Evolutionary conservation across 2,113 vertebrate genomes (phyloP).

Genomic region (Agapornis roseicollis): DNA sequence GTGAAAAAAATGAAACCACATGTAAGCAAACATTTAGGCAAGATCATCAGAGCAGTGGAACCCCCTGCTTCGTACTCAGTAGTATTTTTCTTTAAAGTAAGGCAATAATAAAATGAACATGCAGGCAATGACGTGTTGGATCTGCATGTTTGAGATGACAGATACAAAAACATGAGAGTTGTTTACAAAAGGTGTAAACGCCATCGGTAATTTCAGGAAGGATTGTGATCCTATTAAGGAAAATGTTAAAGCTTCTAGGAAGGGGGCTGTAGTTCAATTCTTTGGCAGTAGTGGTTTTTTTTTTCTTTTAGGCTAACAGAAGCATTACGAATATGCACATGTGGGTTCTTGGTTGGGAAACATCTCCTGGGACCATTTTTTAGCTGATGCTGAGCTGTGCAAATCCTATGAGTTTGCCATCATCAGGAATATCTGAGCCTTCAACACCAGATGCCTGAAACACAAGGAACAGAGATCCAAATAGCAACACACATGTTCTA

Average conservation of each 20-base stretch:
- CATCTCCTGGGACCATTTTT: constrained; percentile 71
- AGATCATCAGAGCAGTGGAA: constrained; percentile 66
- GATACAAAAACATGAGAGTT: constrained; percentile 60
- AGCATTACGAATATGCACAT: constrained; percentile 77
- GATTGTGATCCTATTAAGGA: constrained; percentile 65
- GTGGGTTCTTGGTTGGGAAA: constrained; percentile 70
- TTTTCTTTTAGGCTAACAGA: constrained; percentile 82
- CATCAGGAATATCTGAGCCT: constrained; percentile 93
- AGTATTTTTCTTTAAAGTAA: constrained; percentile 82
- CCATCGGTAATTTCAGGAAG: constrained; percentile 58
- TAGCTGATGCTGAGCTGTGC: constrained; percentile 99
- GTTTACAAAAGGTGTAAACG: constrained; percentile 70
- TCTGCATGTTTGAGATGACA: constrained; percentile 78
- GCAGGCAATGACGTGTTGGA: constrained; percentile 74
- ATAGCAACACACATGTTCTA: background rate
- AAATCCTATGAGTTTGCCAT: constrained; percentile 96
- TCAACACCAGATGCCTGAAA: constrained; percentile 92
- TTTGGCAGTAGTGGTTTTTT: constrained; percentile 93
- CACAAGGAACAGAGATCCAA: constrained; percentile 42
- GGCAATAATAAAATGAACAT: constrained; percentile 84
- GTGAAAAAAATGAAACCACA: constrained; percentile 72
- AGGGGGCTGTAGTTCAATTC: constrained; percentile 82
- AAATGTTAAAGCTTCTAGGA: constrained; percentile 75
- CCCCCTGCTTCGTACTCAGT: constrained; percentile 79
- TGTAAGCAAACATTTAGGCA: constrained; percentile 67